Conservation (phyloP, 1,140 invertebrate species). For the Eriosoma lanigerum region DNA sequence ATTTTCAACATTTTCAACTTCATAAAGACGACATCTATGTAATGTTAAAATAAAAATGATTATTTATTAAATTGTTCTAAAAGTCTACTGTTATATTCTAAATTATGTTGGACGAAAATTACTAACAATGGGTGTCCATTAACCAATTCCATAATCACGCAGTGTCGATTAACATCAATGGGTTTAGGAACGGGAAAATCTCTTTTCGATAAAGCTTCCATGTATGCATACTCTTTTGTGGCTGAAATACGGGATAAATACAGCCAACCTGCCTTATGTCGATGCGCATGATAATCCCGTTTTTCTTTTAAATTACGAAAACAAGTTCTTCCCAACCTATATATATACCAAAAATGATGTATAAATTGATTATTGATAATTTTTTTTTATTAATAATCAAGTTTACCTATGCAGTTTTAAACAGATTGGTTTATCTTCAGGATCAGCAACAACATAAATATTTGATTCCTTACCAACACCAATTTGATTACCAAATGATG, state of each 20-base stretch:
- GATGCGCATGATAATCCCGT: slow-evolving; percentile 92
- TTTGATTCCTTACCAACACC: slow-evolving; percentile 98
- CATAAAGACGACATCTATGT: slow-evolving; percentile 76
- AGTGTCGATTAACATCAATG: slow-evolving; percentile 93
- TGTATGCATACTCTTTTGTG: slow-evolving; percentile 96
- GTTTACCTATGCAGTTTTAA: slow-evolving; percentile 85
- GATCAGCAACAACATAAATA: slow-evolving; percentile 83
- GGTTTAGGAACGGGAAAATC: slow-evolving; percentile 95
- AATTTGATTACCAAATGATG: slow-evolving; percentile 96
- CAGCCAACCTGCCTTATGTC: slow-evolving; percentile 89
- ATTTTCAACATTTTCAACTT: slow-evolving; percentile 74
- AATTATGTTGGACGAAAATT: background rate
- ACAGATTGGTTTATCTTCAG: slow-evolving; percentile 73
- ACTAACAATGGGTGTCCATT: slow-evolving; percentile 73
- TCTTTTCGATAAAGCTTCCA: slow-evolving; percentile 89
- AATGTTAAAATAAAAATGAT: background rate
- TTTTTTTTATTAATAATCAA: background rate
- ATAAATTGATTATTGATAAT: background rate
- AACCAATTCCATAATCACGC: slow-evolving; percentile 94
- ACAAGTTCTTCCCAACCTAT: slow-evolving; percentile 86
- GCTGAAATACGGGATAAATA: slow-evolving; percentile 97
- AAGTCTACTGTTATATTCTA: background rate
- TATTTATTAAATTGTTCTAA: background rate
- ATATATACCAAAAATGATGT: background rate
- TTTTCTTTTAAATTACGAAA: slow-evolving; percentile 97